Conservation (phyloP, 2,797 vertebrate genomes). For the Acridotheres tristis region DNA sequence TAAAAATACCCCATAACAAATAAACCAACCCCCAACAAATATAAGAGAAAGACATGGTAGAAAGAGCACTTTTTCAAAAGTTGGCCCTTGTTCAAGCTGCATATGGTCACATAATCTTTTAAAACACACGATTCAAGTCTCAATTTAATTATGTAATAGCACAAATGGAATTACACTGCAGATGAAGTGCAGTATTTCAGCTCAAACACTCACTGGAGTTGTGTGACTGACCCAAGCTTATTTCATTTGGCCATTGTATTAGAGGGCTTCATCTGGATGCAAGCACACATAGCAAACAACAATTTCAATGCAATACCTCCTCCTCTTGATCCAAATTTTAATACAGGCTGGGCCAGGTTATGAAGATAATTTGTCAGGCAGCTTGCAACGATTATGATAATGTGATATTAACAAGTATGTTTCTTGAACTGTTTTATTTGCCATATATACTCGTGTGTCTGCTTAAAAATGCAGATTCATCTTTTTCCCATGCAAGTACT, state of each 20-base stretch:
- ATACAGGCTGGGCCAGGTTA: neutral
- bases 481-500: neutral
- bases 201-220: slow-evolving; percentile 75
- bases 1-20: neutral
- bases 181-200: slow-evolving; percentile 83
- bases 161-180: slow-evolving; percentile 92
- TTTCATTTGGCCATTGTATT: slow-evolving; percentile 77
- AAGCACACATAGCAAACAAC: neutral
- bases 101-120: slow-evolving; percentile 98
- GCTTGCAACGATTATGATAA: neutral
- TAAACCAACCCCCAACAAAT: slow-evolving; percentile 69
- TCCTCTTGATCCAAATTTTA: neutral
- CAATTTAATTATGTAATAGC: slow-evolving; percentile 98
- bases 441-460: fast-evolving
- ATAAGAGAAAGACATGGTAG: slow-evolving; percentile 80
- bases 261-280: slow-evolving; percentile 28
- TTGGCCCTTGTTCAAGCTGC: slow-evolving; percentile 92
- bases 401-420: neutral
- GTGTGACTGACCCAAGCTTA: slow-evolving; percentile 75
- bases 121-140: slow-evolving; percentile 91
- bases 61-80: slow-evolving; percentile 81
- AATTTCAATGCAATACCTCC: neutral
- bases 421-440: neutral
- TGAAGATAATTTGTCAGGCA: slow-evolving; percentile 3
- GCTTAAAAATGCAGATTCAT: neutral